These are phyloP conservation scores for Chlorodrepanis virens DNA, from an alignment of 2,113 vertebrate genomes.

Conservation along the genomic window DNA sequence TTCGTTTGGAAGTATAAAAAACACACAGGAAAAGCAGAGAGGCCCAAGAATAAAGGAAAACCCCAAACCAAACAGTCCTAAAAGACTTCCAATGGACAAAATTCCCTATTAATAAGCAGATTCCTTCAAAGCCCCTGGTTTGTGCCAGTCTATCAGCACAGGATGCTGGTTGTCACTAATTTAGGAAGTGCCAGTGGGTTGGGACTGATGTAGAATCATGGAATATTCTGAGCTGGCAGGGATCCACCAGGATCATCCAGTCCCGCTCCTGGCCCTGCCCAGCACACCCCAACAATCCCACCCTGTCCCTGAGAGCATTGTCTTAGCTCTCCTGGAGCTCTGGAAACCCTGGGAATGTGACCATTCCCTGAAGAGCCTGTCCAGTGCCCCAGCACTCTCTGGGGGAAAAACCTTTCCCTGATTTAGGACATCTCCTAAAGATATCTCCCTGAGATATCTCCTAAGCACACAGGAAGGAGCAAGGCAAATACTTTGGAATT, in stretches of 20 bases:
- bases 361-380: neutral
- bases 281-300: neutral
- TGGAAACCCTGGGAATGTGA: neutral
- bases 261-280: neutral
- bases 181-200: neutral
- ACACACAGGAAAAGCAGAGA: neutral
- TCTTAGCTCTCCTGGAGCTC: neutral
- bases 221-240: neutral
- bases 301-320: rapidly evolving
- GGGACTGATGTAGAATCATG: neutral
- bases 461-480: neutral
- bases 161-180: neutral
- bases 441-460: neutral
- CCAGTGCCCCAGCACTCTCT: neutral
- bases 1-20: rapidly evolving
- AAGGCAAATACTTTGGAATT: neutral
- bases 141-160: neutral
- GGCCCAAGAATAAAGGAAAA: neutral
- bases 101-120: neutral
- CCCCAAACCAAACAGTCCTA: rapidly evolving
- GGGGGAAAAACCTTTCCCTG: neutral
- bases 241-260: neutral
- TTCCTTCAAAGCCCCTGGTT: neutral
- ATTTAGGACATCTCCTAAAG: neutral
- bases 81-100: neutral